These are phyloP conservation scores for Acromyrmex echinatior DNA, from an alignment of 1,140 invertebrate genomes.

Conservation along the genomic window DNA sequence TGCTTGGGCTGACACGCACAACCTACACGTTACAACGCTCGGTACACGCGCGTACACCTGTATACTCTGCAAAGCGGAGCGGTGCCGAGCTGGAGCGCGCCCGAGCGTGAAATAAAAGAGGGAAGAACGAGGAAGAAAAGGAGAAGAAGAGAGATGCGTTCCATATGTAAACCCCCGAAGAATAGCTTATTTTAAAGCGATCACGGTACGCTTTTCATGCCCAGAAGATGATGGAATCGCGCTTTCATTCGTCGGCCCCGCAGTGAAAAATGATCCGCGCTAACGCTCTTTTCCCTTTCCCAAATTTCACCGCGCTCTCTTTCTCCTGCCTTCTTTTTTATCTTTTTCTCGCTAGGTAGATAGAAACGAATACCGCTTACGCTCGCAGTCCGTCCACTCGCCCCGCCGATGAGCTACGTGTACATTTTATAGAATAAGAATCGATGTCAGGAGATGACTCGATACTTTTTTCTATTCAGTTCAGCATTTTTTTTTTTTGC, in stretches of 20 bases:
- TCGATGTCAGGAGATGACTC: constrained; percentile 39
- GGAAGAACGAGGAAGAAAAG: constrained; percentile 29
- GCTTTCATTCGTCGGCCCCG: constrained; percentile 78
- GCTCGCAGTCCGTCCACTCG: background rate
- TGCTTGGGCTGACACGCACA: constrained; percentile 11
- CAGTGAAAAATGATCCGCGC: constrained; percentile 73
- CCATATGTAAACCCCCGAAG: constrained; percentile 81
- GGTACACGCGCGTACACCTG: constrained; percentile 41
- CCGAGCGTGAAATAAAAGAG: constrained; percentile 80
- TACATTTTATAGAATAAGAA: constrained; percentile 50
- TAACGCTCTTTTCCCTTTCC: constrained; percentile 37
- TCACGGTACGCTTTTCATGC: constrained; percentile 84
- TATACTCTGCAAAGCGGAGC: background rate
- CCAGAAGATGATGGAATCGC: constrained; percentile 82
- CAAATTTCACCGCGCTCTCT: constrained; percentile 49
- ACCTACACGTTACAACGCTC: constrained; percentile 27
- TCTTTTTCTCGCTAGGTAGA: constrained; percentile 19
- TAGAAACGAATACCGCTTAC: constrained; percentile 27
- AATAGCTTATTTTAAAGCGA: constrained; percentile 84
- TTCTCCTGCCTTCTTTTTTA: constrained; percentile 14
- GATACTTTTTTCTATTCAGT: constrained; percentile 27
- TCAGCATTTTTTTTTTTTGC: constrained; percentile 17
- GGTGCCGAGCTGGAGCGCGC: constrained; percentile 26
- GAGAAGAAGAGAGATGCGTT: constrained; percentile 60
- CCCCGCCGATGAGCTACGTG: background rate